These are phyloP conservation scores for Bujurquina vittata DNA, from an alignment of 2,113 vertebrate genomes.

Conservation along the genomic window DNA sequence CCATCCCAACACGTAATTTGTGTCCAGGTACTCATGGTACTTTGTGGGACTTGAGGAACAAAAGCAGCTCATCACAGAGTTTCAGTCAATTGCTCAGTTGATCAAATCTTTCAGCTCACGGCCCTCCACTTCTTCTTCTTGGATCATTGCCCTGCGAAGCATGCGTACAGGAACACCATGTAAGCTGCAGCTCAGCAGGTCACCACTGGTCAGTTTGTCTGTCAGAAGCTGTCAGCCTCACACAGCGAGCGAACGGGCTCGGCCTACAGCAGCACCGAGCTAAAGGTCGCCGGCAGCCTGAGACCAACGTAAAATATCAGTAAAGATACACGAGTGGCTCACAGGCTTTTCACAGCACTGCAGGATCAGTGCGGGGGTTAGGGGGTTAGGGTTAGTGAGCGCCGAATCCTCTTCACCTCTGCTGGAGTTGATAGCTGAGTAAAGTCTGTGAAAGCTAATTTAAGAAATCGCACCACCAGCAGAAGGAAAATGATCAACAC, in stretches of 20 bases:
- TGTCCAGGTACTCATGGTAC: too few relatives aligned
- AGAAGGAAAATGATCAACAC: not conserved
- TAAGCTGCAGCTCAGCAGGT: constrained; percentile 17
- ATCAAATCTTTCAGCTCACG: not conserved
- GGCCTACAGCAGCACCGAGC: not conserved
- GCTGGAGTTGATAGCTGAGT: not conserved
- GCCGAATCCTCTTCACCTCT: not conserved
- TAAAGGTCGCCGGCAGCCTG: not conserved
- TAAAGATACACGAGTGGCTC: not conserved
- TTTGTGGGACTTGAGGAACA: too few relatives aligned
- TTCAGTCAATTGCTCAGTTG: not conserved
- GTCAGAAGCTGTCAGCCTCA: constrained; percentile 39
- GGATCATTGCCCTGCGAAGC: constrained; percentile 5
- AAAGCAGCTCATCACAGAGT: too few relatives aligned
- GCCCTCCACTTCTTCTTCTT: not conserved
- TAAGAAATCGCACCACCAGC: not conserved
- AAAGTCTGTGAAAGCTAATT: not conserved
- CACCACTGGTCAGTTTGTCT: constrained; percentile 41
- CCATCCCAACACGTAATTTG: too few relatives aligned
- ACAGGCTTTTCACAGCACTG: not conserved
- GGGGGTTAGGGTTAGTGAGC: not conserved
- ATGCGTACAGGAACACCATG: constrained; percentile 31
- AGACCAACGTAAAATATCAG: not conserved
- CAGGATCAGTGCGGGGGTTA: not conserved
- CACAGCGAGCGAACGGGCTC: not conserved